Evolutionary conservation across 2,888 invertebrate species (phyloP), one percentile per base, ranked within the genome.

Genomic region (Pardosa pseudoannulata): DNA sequence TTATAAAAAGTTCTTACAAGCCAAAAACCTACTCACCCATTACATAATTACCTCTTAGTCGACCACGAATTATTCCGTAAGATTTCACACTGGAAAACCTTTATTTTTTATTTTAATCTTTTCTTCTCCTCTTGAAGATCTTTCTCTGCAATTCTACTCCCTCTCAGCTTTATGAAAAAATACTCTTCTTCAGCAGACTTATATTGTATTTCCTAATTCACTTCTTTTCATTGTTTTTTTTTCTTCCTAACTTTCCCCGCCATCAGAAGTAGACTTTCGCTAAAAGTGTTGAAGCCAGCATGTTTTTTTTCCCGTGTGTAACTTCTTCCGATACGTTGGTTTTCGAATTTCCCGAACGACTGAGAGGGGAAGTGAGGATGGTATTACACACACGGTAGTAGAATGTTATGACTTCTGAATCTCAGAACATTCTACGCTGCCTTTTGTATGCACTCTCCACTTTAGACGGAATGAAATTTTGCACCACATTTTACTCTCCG

Each of bases 161-260:
- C 23, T 23, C 19, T 19, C 19, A 56, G n/a, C 23, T 56, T 56
- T 16, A 56, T 56, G 23, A 56, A 23, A 23, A 36, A 23, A 23
- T 6, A 56, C 19, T 11, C 56, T 16, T 46, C 16, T 46, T 23
- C 56, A 2, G 11, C 56, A 23, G 3, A 3, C 56, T 56, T 56
- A 56, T 56, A 56, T 56, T 56, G 56, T 56, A 56, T 56, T 56
- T 56, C 56, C 56, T 56, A 56, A 56, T 56, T 56, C 56, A 56
- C 56, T 56, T 56, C 23, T 5, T 16, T 23, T 56, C 56, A 56
- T 56, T 56, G 56, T 56, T 5, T 7, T 23, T 56, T n/a, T n/a
- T n/a, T n/a, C n/a, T n/a, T n/a, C n/a, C n/a, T n/a, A n/a, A n/a
- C n/a, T n/a, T 56, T 16, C 5, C 23, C 3, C 23, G 56, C 56